Evolutionary conservation across 2,113 vertebrate species (phyloP).

Genomic region (Oxyruncus cristatus): DNA sequence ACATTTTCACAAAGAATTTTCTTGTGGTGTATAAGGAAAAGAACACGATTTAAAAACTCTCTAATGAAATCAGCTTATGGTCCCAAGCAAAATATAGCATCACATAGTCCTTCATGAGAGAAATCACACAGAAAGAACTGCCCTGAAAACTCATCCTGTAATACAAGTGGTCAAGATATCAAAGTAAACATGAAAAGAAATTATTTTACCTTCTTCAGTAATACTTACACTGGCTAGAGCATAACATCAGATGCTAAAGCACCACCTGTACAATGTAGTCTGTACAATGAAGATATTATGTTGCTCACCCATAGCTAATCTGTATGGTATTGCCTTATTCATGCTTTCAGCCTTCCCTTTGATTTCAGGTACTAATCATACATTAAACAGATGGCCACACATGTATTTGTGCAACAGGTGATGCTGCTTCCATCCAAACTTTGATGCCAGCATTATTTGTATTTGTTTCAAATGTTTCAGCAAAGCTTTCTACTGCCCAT

Average conservation of each 20-base stretch:
- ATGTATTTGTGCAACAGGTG: not conserved
- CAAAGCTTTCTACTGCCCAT: not conserved
- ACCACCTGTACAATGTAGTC: not conserved
- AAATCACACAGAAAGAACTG: not conserved
- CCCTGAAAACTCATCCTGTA: not conserved
- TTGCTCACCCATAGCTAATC: not conserved
- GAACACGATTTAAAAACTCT: not conserved
- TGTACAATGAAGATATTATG: not conserved
- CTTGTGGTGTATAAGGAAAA: not conserved
- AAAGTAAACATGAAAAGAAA: not conserved
- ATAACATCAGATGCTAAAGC: not conserved
- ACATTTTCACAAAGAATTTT: not conserved
- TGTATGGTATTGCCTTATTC: not conserved
- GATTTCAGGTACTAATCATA: not conserved
- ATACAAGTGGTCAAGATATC: not conserved
- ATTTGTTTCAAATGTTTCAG: not conserved
- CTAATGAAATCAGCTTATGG: not conserved
- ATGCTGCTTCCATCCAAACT: not conserved
- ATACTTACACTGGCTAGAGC: not conserved
- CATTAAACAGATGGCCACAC: not conserved
- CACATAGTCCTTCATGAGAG: not conserved
- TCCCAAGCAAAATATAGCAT: not conserved
- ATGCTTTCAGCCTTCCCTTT: not conserved
- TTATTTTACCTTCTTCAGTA: not conserved
- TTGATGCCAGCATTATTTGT: not conserved